Base-by-base conservation (phyloP, 2,797 vertebrate species). In the Mionectes olivaceus region DNA sequence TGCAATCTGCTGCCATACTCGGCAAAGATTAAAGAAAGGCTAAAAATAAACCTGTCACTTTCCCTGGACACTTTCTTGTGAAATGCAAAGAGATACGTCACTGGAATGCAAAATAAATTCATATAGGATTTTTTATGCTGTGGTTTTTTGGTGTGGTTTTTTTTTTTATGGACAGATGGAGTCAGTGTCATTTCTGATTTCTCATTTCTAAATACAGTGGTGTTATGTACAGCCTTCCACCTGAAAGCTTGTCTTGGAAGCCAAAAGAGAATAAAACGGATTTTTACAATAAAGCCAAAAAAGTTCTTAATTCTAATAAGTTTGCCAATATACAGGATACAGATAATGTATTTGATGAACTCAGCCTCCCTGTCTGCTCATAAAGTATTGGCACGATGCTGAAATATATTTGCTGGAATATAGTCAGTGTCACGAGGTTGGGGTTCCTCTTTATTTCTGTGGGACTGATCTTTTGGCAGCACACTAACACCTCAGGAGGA, bases 31-130 rank as follows among this genome's bases (percentile, higher is more conserved):
- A 94, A 94, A 96, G 90, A 75, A 88, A 93, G 70, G 75, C 95
- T 97, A 97, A 97, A 97, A 97, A 97, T 96, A 97, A 93, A 95
- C 74, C 78, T 89, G 90, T 96, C 97, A 95, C 41, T 96, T 97
- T 90, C 63, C 77, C 92, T 96, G 96, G 96, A 94, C 91, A 68
- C 43, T 95, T 97, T 95, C 94, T 94, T 85, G 87, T 87, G 87
- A 95, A 96, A 94, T 84, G 93, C 77, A 96, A 94, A 93, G 88
- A 94, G 80, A 85, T 68, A 92, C 89, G 80, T 96, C 95, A 91
- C 95, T 90, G 70, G 93, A 95, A 95, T 96, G 90, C 92, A 95
- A 94, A 96, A 92, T 90, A 96, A 94, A 96, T 94, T 95, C 95
- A 35, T 90, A 95, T 93, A 82, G 88, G 94, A 50, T 82, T 94